Evolutionary conservation across 2,888 invertebrate species (phyloP), one percentile per base, ranked within the genome.

Genomic region (Pachymerium ferrugineum): DNA sequence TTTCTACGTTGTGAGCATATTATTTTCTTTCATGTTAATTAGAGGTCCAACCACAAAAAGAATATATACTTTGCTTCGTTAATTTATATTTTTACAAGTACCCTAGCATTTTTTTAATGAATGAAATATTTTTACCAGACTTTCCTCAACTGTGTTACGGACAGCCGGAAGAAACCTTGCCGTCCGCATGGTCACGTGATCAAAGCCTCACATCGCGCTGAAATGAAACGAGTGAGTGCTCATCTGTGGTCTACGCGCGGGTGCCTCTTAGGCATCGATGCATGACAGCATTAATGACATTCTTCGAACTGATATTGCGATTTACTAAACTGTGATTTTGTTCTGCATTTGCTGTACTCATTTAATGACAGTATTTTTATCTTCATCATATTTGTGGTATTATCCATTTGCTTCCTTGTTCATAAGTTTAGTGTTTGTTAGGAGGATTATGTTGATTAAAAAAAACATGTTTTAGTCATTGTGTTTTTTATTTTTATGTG

Each of bases 191-290:
- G 72, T 42, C 72, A 42, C 72, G 28, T 16, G 28, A 42, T 22
- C 28, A 72, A 72, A 25, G 38, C 38, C 42, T 22, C 33, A 28
- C 28, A 72, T 28, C 72, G 42, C 14, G 28, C 33, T 14, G 72
- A 72, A 29, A 42, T 42, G 30, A 72, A 72, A 42, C 42, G 25
- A 30, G 42, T 72, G 16, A 25, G 19, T 16, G 28, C 33, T 12
- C 25, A 72, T 35, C 47, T 72, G 72, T 72, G 72, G 72, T 72
- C 72, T 25, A 72, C 72, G 47, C 38, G 72, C n/a, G 72, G 72
- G n/a, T 72, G 72, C 30, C 19, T 72, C 25, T 14, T 72, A 19
- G 72, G 72, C 25, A 42, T 72, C n/a, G 47, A 72, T n/a, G 30
- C 28, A 12, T 68, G 68, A 68, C 28, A 29, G 28, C n/a, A 68